Base-by-base conservation (phyloP, 2,113 vertebrate species). In the Rhinogobius similis region DNA sequence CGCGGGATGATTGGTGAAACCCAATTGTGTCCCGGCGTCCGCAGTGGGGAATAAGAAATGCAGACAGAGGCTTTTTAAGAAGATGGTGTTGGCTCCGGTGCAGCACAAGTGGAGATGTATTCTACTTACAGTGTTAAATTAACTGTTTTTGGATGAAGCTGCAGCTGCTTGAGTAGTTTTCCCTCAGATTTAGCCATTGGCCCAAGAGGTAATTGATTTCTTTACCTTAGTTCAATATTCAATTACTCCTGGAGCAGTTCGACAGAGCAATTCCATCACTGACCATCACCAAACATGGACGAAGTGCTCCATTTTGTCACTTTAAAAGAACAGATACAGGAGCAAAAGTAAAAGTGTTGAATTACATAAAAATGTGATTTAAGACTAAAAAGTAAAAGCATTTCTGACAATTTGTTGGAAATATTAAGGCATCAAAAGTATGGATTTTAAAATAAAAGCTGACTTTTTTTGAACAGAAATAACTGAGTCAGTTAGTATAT, bases 1-100 rank as follows among this genome's bases (percentile, higher is more conserved):
- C 70, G 68, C 46, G 39, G 65, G 71, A 70, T 72, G 84, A 86
- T 77, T 75, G 82, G 68, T 72, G 81, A 66, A 81, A 73, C 68
- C 67, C 76, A 65, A 78, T 74, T 64, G 70, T 76, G 77, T 80
- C 80, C 68, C 5, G 7, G n/a, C 63, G 39, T 67, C 67, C 71
- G 63, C 71, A 41, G 52, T 41, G 62, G 67, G 65, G 29, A 65
- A 64, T 29, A 69, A 66, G 44, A 68, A 65, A 66, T 52, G 71
- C 80, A 85, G 71, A 73, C 72, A 62, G 68, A 24, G 18, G 38
- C 50, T 39, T 44, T n/a, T 62, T 53, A 38, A 72, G 67, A 71
- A 65, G 78, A 23, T 62, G 59, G 48, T 55, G 50, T 56, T 76
- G 68, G 68, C 62, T 78, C 74, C 18, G 10, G 58, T 61, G 29